Evolutionary conservation across 2,797 vertebrate genomes (phyloP).

Genomic region (Apogon hyalosoma): DNA sequence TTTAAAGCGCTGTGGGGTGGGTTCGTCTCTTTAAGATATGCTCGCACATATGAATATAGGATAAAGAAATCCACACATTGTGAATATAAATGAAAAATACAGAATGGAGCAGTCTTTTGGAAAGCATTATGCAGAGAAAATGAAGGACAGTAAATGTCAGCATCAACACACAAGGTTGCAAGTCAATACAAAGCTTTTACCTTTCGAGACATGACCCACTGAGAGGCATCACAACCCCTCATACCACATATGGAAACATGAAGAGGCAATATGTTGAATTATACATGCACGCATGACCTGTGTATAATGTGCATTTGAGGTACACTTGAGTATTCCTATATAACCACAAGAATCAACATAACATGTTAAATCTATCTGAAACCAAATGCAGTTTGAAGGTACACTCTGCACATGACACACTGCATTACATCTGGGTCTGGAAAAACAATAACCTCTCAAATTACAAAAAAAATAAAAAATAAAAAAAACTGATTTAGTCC

Average conservation of each 20-base stretch:
- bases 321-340: neutral
- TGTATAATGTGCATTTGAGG: constrained; percentile 14
- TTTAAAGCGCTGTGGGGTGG: constrained; percentile 3
- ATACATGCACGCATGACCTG: constrained; percentile 5
- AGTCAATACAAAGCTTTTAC: neutral
- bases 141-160: neutral
- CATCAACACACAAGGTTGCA: neutral
- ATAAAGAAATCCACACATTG: constrained; percentile 36
- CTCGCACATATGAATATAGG: constrained; percentile 48
- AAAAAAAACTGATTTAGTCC: too few relatives aligned
- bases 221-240: constrained; percentile 2
- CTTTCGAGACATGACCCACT: constrained; percentile 15
- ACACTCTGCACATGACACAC: too few relatives aligned
- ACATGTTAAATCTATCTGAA: neutral
- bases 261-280: constrained; percentile 4
- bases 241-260: constrained; percentile 5
- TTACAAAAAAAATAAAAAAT: too few relatives aligned
- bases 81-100: constrained; percentile 57
- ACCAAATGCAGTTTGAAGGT: too few relatives aligned
- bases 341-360: constrained; percentile 2
- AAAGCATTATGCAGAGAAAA: too few relatives aligned
- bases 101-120: neutral
- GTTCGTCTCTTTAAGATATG: constrained; percentile 36
- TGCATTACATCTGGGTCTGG: too few relatives aligned
- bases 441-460: too few relatives aligned